Conservation (phyloP, 1,140 invertebrate genomes). For the Hesperophylax magnus region DNA sequence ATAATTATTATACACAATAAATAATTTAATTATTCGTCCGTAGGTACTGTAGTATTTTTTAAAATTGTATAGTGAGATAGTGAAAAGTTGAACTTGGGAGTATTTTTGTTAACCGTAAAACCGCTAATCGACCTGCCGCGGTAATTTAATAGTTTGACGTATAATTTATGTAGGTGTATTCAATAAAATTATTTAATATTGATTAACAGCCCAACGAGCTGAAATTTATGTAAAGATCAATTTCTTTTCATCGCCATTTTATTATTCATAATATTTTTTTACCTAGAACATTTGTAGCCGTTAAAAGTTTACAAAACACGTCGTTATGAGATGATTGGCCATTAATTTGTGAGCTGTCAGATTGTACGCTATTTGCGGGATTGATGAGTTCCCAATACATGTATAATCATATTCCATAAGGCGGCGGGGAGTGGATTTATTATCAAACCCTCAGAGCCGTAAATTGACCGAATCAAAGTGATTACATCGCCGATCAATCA, state of each 20-base stretch:
- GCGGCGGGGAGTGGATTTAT: not conserved
- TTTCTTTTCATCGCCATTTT: not conserved
- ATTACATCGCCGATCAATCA: constrained; percentile 15
- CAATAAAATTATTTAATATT: too few species aligned
- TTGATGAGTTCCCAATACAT: constrained; percentile 12
- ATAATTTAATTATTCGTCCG: too few species aligned
- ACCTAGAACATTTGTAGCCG: constrained; percentile 15
- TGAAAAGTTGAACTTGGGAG: too few species aligned
- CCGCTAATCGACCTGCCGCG: too few species aligned
- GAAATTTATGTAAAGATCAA: not conserved
- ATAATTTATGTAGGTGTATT: too few species aligned
- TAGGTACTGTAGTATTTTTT: too few species aligned
- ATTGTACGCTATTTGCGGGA: not conserved
- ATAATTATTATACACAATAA: too few species aligned
- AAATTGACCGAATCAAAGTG: constrained; percentile 23
- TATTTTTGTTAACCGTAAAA: too few species aligned
- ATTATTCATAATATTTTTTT: constrained; percentile 17
- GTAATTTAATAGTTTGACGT: too few species aligned
- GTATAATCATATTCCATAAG: constrained; percentile 15
- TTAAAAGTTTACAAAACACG: constrained; percentile 18
- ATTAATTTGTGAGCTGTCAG: constrained; percentile 39
- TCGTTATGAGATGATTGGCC: constrained; percentile 27
- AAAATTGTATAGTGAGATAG: too few species aligned
- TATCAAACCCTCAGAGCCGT: not conserved
- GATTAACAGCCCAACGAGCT: not conserved